Conservation (phyloP, 1,140 invertebrate genomes). For the Trissolcus basalis region DNA sequence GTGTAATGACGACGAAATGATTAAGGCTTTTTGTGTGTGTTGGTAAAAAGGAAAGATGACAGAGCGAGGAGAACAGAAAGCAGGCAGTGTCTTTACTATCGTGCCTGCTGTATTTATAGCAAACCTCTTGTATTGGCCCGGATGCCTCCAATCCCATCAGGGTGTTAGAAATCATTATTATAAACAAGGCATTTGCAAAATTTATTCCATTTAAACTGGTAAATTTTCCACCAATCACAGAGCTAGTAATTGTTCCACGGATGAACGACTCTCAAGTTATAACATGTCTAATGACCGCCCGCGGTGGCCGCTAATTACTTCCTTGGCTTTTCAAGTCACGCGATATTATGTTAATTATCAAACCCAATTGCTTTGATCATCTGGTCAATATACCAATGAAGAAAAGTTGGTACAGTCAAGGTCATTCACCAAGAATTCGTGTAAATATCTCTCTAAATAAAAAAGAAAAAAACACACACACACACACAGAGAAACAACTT, state of each 20-base stretch:
- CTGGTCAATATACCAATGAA: no score
- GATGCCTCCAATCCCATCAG: constrained; percentile 43
- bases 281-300: neutral
- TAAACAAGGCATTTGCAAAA: constrained; percentile 46
- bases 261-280: neutral
- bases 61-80: constrained; percentile 32
- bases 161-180: constrained; percentile 58
- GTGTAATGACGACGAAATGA: constrained; percentile 52
- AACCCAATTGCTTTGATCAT: no score
- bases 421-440: neutral
- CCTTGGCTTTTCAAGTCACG: no score
- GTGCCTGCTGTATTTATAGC: constrained; percentile 56
- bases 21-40: constrained; percentile 25
- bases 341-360: no score
- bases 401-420: neutral
- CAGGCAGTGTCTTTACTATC: constrained; percentile 28
- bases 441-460: constrained; percentile 19
- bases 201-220: neutral
- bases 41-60: constrained; percentile 47
- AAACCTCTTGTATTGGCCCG: constrained; percentile 51
- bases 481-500: no score
- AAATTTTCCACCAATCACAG: neutral
- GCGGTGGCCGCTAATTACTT: no score
- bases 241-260: neutral
- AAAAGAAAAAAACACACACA: constrained; percentile 16